Evolutionary conservation across 2,113 vertebrate genomes (phyloP).

Genomic region (Tupaia tana): DNA sequence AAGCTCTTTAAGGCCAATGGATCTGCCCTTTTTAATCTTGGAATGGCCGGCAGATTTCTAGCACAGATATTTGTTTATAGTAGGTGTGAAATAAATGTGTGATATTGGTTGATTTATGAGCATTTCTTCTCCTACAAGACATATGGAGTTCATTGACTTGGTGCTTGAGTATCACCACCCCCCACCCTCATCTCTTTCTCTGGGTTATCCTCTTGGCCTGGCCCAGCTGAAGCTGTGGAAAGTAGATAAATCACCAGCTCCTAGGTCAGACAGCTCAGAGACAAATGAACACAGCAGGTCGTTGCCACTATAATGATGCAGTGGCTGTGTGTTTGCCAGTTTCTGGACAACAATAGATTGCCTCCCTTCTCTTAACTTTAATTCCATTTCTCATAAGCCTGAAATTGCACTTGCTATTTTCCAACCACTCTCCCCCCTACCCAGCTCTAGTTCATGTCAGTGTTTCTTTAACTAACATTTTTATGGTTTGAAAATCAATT

Average conservation of each 20-base stretch:
- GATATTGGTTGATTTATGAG: conserved; percentile 74
- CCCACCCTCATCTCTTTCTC: conserved; percentile 61
- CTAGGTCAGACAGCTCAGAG: conserved; percentile 80
- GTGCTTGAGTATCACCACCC: conserved; percentile 59
- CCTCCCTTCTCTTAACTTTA: conserved; percentile 76
- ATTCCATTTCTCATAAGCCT: conserved; percentile 79
- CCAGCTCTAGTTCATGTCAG: conserved; percentile 71
- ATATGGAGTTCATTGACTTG: conserved; percentile 68
- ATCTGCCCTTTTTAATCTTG: conserved; percentile 57
- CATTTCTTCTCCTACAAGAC: conserved; percentile 61
- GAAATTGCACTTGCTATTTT: conserved; percentile 74
- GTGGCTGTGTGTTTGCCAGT: conserved; percentile 81
- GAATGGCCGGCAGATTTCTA: conserved; percentile 51
- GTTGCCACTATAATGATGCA: conserved; percentile 82
- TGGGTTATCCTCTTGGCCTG: conserved; percentile 85
- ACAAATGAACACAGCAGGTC: conserved; percentile 78
- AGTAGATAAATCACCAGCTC: conserved; percentile 81
- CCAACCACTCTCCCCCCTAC: not conserved
- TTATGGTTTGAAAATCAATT: conserved; percentile 82
- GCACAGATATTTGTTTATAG: conserved; percentile 65
- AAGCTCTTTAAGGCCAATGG: conserved; percentile 52
- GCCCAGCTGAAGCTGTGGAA: conserved; percentile 76
- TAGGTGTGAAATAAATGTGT: conserved; percentile 75
- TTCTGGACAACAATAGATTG: conserved; percentile 77
- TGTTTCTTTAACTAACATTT: conserved; percentile 81